Evolutionary conservation across 2,888 invertebrate genomes (phyloP).

Genomic region (Silvanus unidentatus): DNA sequence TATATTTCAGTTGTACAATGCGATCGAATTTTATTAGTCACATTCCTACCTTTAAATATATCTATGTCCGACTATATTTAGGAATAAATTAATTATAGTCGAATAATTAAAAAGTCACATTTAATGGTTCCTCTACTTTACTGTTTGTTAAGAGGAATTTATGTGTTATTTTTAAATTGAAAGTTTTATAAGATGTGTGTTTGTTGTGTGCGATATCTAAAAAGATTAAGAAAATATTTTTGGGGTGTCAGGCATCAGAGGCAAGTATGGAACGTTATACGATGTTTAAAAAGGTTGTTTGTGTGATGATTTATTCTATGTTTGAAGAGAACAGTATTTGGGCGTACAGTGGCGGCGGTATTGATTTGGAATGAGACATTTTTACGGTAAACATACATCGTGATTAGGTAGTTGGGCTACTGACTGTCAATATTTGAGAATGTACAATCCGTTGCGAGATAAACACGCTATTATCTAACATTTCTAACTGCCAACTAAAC

Average conservation of each 20-base stretch:
- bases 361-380: slow-evolving; percentile 7
- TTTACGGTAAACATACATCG: slow-evolving; percentile 19
- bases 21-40: too few species aligned
- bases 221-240: slow-evolving; percentile 1
- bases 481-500: slow-evolving; percentile 4
- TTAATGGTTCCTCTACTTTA: too few species aligned
- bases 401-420: slow-evolving; percentile 26
- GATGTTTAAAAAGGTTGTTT: slow-evolving; percentile 3
- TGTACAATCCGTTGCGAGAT: slow-evolving; percentile 16
- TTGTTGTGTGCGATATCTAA: neutral
- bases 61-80: too few species aligned
- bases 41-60: too few species aligned
- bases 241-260: neutral
- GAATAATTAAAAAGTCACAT: too few species aligned
- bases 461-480: slow-evolving; percentile 20
- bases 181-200: neutral
- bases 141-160: too few species aligned
- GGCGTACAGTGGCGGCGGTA: slow-evolving; percentile 3
- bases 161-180: too few species aligned
- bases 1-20: too few species aligned
- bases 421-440: slow-evolving; percentile 26
- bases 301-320: slow-evolving; percentile 3
- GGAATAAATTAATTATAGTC: too few species aligned
- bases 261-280: neutral
- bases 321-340: slow-evolving; percentile 1